These are phyloP conservation scores for Octodon degus DNA, from an alignment of 2,113 vertebrate genomes.

Conservation along the genomic window DNA sequence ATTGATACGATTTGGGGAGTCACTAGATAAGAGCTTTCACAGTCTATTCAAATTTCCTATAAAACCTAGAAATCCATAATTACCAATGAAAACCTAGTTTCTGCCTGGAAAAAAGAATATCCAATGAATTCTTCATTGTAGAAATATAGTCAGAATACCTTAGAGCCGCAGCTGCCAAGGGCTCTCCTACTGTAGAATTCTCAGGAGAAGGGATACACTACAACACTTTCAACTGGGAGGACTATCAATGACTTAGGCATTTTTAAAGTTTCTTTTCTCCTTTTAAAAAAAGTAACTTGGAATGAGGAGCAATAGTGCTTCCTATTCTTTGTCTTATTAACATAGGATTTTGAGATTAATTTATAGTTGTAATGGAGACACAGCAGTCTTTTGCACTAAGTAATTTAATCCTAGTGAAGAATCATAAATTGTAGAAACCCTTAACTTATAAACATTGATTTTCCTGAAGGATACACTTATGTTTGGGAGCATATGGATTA, in stretches of 20 bases:
- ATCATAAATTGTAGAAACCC: not conserved
- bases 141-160: not conserved
- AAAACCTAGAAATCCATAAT: constrained; percentile 48
- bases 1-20: constrained; percentile 13
- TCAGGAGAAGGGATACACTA: not conserved
- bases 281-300: not conserved
- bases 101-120: constrained; percentile 4
- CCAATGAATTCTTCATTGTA: not conserved
- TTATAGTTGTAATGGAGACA: constrained; percentile 9
- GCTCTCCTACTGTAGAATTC: not conserved
- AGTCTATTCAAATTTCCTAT: constrained; percentile 42
- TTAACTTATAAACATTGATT: not conserved
- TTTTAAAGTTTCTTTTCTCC: not conserved
- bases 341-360: constrained; percentile 37
- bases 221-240: not conserved
- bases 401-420: not conserved
- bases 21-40: constrained; percentile 35
- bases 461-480: not conserved
- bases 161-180: no score
- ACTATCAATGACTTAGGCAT: not conserved
- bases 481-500: not conserved
- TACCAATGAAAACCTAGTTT: constrained; percentile 46
- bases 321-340: not conserved
- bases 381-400: not conserved
- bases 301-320: constrained; percentile 37